These are phyloP conservation scores for Tamandua tetradactyla DNA, from an alignment of 2,797 vertebrate genomes.

Conservation along the genomic window DNA sequence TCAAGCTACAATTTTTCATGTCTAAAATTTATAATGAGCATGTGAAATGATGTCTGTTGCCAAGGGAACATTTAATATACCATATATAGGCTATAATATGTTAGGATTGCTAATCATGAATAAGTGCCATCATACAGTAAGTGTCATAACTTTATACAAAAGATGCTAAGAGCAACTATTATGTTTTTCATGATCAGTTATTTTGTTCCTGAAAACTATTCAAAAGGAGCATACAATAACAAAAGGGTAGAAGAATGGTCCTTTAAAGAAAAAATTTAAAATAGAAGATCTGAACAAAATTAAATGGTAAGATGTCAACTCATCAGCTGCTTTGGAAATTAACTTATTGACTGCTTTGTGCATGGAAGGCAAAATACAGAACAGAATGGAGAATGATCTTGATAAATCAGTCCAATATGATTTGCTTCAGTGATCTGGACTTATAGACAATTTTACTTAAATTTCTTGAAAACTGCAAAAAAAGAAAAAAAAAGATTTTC, in stretches of 20 bases:
- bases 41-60: constrained; percentile 10
- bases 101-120: constrained; percentile 23
- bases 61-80: constrained; percentile 10
- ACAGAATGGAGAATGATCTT: not conserved
- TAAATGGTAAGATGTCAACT: constrained; percentile 59
- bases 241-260: constrained; percentile 53
- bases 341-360: constrained; percentile 11
- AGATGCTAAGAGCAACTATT: constrained; percentile 37
- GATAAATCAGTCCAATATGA: not conserved
- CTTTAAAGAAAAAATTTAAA: constrained; percentile 69
- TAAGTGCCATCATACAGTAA: not conserved
- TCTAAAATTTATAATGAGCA: constrained; percentile 36
- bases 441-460: not conserved
- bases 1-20: not conserved
- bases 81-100: not conserved
- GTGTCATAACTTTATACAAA: constrained; percentile 53
- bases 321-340: constrained; percentile 1
- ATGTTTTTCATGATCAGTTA: constrained; percentile 41
- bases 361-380: not conserved
- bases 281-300: constrained; percentile 66
- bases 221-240: constrained; percentile 57
- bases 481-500: not conserved
- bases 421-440: not conserved
- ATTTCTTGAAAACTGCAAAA: constrained; percentile 3
- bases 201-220: constrained; percentile 65